Percentiles rank a stretch among this genome's conserved stretches.
Evolutionary conservation across 2,888 invertebrate genomes (phyloP).

Genomic region (Himalopsyche tibetana): DNA sequence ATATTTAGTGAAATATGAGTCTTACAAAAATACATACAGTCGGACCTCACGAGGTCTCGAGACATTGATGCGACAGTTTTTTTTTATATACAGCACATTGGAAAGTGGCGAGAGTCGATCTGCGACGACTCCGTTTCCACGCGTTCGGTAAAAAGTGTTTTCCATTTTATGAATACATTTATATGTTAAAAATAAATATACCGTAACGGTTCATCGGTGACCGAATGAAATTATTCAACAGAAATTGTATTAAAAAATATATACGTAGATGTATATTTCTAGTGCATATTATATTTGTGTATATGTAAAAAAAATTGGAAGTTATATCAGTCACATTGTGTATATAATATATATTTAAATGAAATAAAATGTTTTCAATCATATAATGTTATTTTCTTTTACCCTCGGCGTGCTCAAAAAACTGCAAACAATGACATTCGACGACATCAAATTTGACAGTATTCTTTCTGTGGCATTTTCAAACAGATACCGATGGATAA

Average conservation of each 20-base stretch:
- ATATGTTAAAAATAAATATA: not conserved
- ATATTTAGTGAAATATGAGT: constrained; percentile 52
- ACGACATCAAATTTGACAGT: not conserved
- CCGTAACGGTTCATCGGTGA: not conserved
- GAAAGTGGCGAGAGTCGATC: not conserved
- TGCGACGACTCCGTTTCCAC: not conserved
- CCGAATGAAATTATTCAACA: not conserved
- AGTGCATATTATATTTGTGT: constrained; percentile 36
- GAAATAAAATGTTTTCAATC: constrained; percentile 26
- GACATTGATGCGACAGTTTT: constrained; percentile 10
- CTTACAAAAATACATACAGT: constrained; percentile 63
- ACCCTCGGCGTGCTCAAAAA: not conserved
- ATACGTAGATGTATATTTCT: constrained; percentile 11
- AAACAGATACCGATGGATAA: not conserved
- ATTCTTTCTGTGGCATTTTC: not conserved
- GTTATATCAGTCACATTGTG: constrained; percentile 57
- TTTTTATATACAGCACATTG: constrained; percentile 23
- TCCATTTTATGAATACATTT: not conserved
- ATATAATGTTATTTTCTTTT: not conserved
- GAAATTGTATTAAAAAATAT: not conserved
- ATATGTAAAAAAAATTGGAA: constrained; percentile 46
- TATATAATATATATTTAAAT: constrained; percentile 34
- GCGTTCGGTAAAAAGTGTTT: not conserved
- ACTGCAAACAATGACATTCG: not conserved
- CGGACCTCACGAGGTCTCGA: constrained; percentile 39